Base-by-base conservation (phyloP, 2,888 invertebrate genomes). In the Eupithecia dodoneata region DNA sequence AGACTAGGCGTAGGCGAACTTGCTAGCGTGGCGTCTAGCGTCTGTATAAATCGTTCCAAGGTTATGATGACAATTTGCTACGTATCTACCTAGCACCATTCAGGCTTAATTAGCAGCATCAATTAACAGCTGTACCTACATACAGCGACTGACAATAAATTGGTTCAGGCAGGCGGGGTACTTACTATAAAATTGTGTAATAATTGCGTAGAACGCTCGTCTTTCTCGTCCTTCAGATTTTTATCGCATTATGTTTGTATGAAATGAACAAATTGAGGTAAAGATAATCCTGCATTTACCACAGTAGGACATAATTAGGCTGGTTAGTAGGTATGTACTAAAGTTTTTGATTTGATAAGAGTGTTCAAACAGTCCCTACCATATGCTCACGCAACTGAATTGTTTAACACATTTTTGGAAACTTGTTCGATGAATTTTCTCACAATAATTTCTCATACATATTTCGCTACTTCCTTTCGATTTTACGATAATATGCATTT, bases 121-220 rank as follows among this genome's bases (percentile, higher is more conserved):
- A 89, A 88, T 89, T 87, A 89, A 83, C 88, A 85, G 83, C 86
- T 89, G 88, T 86, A 81, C 81, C 84, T 81, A 88, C 82, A 69
- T 59, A 72, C 52, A 59, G 73, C 55, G 45, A 55, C 63, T 45
- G 41, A 76, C 78, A 73, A 66, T 75, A 72, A 78, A 79, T 77
- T 74, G 67, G 75, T 76, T 70, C 77, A 63, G 63, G 18, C 63
- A 30, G 63, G 63, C 63, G 18, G 59, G 59, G 63, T 10, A 75
- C 73, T 41, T 66, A 73, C 75, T 66, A 72, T 72, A 72, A 55
- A 75, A 72, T 55, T 45, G 41, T 65, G 45, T 45, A 71, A 10
- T 74, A 71, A 30, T 30, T 65, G 55, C 69, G 63, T 66, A 41
- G 70, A 47, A 71, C 71, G 69, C 74, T 71, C 15, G 44, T 47